Evolutionary conservation across 2,888 invertebrate genomes (phyloP), one percentile per base, ranked within the genome.

Genomic region (Cerastis leucographa): DNA sequence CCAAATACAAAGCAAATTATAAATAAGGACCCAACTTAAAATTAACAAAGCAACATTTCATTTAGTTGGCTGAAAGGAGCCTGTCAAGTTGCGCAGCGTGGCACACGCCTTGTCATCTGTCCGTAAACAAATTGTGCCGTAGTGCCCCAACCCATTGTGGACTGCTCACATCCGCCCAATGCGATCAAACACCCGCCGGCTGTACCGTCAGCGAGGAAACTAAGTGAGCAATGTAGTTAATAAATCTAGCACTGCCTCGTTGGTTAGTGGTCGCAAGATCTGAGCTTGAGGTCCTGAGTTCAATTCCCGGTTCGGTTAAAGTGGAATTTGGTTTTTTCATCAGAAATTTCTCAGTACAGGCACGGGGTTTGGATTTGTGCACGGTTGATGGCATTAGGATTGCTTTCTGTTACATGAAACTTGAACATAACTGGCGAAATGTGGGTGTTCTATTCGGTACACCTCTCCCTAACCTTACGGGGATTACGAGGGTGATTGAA

Each of bases 71-170:
- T 80, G 62, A 69, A 72, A 78, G 68, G 71, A 69, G 71, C 74
- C 83, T 87, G 88, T 88, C 88, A 86, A 79, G 65, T 69, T 25
- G 76, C 68, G 77, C 76, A 67, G 71, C 74, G 67, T 67, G 66
- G 83, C 83, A 68, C 76, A 71, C 71, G 77, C 74, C 85, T 74
- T 71, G 76, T 87, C 87, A 78, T 74, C 74, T 79, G 75, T 70
- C 72, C 70, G 66, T 69, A 74, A 83, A 85, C 85, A 80, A 86
- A 86, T 85, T 87, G 74, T 73, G 40, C 59, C 66, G 56, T 75
- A 83, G 72, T 70, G 66, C 66, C 68, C 64, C 81, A 29, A 69
- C 69, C 64, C 70, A 59, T 51, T 69, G 77, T 78, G 68, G 77
- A 79, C 72, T 71, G 74, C 66, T 75, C 69, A 87, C 86, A 84